phyloP scores from a whole-genome alignment of 2,113 vertebrate species.

The Vulpes vulpes region DNA sequence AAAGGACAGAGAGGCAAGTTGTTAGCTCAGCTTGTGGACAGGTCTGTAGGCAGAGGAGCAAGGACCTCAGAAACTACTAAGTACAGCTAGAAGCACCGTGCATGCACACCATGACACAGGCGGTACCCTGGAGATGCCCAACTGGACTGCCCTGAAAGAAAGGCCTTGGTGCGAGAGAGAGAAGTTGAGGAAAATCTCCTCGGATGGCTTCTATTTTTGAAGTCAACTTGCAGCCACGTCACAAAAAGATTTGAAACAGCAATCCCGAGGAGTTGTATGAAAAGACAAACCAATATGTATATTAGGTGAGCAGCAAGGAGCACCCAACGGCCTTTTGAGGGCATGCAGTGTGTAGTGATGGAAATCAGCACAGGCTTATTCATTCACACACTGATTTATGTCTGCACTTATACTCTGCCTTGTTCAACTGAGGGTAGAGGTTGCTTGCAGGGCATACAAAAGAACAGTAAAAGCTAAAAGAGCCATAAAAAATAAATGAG shows the following conservation, averaged over 20 bases:
- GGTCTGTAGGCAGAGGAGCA: neutral
- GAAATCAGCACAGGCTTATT: neutral
- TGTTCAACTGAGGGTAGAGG: constrained; percentile 20
- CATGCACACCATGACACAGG: neutral
- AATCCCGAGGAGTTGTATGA: neutral
- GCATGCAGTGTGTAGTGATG: neutral
- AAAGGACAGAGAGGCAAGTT: neutral
- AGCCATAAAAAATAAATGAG: constrained; percentile 30
- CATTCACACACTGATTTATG: neutral
- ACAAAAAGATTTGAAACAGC: neutral
- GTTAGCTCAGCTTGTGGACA: neutral
- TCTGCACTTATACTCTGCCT: neutral
- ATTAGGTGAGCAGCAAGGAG: neutral
- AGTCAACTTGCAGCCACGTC: neutral
- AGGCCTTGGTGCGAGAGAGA: neutral
- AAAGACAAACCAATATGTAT: neutral
- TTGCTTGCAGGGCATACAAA: neutral
- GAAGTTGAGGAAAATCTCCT: neutral
- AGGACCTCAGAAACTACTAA: fast-evolving
- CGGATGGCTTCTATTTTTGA: neutral
- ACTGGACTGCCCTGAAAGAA: neutral
- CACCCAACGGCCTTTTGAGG: neutral
- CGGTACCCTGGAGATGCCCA: too few species aligned
- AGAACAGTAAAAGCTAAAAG: neutral
- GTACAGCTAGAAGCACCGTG: neutral